phyloP scores from a whole-genome alignment of 1,140 invertebrate genomes.

The Oreohelix idahoensis region DNA sequence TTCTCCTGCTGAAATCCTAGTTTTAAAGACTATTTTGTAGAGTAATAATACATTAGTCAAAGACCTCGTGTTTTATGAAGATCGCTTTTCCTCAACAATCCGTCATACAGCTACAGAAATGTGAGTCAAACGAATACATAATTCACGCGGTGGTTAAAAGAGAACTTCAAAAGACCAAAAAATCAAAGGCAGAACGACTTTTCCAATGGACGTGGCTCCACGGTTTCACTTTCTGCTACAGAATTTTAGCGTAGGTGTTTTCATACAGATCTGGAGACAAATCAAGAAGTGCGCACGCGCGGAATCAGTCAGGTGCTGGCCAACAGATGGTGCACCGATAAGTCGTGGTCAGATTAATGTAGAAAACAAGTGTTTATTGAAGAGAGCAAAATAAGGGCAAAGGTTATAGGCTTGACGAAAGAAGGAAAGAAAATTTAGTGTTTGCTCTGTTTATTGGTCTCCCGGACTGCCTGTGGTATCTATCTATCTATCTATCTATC shows the following conservation, averaged over 20 bases:
- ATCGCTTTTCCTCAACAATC: neutral
- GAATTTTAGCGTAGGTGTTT: neutral
- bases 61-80: neutral
- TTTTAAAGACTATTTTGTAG: too few species aligned
- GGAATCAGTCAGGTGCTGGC: neutral
- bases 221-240: neutral
- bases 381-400: neutral
- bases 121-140: neutral
- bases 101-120: neutral
- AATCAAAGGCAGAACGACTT: neutral
- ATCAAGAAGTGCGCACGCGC: neutral
- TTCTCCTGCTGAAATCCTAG: too few species aligned
- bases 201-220: neutral
- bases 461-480: too few species aligned
- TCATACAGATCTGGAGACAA: neutral
- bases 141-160: neutral
- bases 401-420: neutral
- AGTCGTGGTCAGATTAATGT: neutral
- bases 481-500: too few species aligned
- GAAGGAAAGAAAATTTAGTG: too few species aligned
- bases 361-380: neutral
- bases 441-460: too few species aligned
- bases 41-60: too few species aligned
- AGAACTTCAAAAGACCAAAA: neutral
- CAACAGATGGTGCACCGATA: neutral